Conservation (phyloP, 2,113 vertebrate species). For the Elephantulus edwardii region DNA sequence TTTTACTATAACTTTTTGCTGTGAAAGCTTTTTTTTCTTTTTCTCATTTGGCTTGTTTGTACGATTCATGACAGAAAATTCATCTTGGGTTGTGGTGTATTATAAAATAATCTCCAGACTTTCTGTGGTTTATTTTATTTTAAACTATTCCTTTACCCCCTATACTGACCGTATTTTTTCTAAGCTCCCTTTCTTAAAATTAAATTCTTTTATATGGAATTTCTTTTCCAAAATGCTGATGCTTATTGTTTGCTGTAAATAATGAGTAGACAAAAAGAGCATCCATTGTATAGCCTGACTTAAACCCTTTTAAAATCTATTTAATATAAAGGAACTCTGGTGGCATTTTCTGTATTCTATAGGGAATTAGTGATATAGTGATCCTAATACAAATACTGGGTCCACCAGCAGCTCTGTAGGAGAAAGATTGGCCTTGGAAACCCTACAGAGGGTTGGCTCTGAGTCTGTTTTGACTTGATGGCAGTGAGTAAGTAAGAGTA, state of each 20-base stretch:
- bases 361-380: too few species aligned
- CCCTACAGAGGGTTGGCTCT: too few species aligned
- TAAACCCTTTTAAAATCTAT: background rate
- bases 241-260: background rate
- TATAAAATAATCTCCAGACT: conserved; percentile 70
- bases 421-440: too few species aligned
- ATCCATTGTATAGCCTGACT: background rate
- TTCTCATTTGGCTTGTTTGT: conserved; percentile 52
- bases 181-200: conserved; percentile 38
- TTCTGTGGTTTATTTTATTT: conserved; percentile 67
- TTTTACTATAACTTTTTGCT: conserved; percentile 43
- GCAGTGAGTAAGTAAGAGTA: too few species aligned
- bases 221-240: conserved; percentile 9
- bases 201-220: conserved; percentile 38
- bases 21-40: conserved; percentile 40
- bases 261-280: background rate
- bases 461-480: too few species aligned
- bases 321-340: too few species aligned
- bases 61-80: conserved; percentile 64
- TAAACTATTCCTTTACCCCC: conserved; percentile 40
- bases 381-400: too few species aligned
- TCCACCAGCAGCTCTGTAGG: too few species aligned
- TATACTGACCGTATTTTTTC: conserved; percentile 45
- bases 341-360: too few species aligned
- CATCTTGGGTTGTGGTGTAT: conserved; percentile 46